Evolutionary conservation across 2,113 vertebrate species (phyloP), one percentile per base, ranked within the genome.

Genomic region (Myotis yumanensis): DNA sequence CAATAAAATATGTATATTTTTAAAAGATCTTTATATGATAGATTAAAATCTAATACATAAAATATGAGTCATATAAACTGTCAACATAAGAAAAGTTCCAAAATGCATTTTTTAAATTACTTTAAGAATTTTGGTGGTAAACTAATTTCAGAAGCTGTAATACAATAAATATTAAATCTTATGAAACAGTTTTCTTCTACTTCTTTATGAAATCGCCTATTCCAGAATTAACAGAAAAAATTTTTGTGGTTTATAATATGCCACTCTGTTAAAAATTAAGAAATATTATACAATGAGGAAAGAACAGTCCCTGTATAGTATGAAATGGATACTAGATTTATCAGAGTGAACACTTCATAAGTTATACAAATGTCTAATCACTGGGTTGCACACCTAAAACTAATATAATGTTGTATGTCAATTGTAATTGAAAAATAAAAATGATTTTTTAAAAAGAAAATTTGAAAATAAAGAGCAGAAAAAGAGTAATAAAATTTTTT

Each of bases 141-240:
- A 46, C 37, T 57, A 57, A 89, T 73, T 83, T 92, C n/a, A 84
- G 30, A 84, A 69, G 20, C 43, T 95, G 22, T 51, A 86, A 52
- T 18, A 72, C 1, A 72, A 79, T 71, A 88, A 73, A 95, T 32
- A 46, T 16, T 69, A 88, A 88, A 62, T 69, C 43, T 77, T 83
- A 88, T 25, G 20, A 59, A 91, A 71, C 48, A 17, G 48, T 62
- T 87, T 76, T 81, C 57, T 85, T 84, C 51, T 71, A 88, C 22
- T 37, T 90, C 79, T 75, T 86, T 76, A 90, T 76, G 43, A 93
- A 93, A 46, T 46, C 40, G 68, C 11, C 28, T 59, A 85, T 77
- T 62, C 28, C 14, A 77, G 62, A 93, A 86, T 40, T 62, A 35
- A 69, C 11, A 82, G n/a, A 88, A 76, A 86, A 71, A 28, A 76